Base-by-base conservation (phyloP, 1,140 invertebrate genomes). In the Papilio polytes region DNA sequence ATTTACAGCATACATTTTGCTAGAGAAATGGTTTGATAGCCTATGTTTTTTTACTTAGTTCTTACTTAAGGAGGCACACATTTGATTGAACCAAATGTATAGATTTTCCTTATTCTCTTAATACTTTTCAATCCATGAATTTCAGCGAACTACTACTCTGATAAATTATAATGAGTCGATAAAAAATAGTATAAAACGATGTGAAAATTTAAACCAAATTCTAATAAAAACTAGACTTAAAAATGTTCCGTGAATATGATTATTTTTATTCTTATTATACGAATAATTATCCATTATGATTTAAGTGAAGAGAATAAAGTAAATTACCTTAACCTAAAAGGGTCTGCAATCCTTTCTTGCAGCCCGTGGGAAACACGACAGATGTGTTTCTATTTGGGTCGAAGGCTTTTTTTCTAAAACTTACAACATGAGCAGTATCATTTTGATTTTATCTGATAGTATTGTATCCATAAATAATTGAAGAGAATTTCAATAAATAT, bases 301-400 rank as follows among this genome's bases (percentile, higher is more conserved):
- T 31, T 70, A 70, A 70, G 22, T 18, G 26, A 70, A 36, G 63
- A 31, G 10, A 36, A 70, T 31, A 18, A 79, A 81, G 72, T 74
- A 74, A 74, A 74, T 74, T 74, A 80, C 80, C 72, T 51, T 44
- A 74, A 78, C 74, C 74, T 84, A 78, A 31, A 78, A 78, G 51
- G 76, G 51, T 41, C 51, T 59, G 85, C 90, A 93, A 94, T 92
- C 93, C 93, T 93, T 92, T 92, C 85, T 85, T 85, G 82, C 78
- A 77, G 26, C 41, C 85, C 91, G 93, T 94, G 93, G 90, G 93
- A 94, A 94, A 81, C 78, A 20, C 87, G 87, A 88, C 93, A 94
- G 93, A 94, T 94, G 93, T 84, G 85, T 83, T 90, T 85, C 85
- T 88, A 87, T 83, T 85, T 80, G 81, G 82, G 81, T 70, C 63